Evolutionary conservation across 2,113 vertebrate genomes (phyloP).

Genomic region (Phyllostomus discolor): DNA sequence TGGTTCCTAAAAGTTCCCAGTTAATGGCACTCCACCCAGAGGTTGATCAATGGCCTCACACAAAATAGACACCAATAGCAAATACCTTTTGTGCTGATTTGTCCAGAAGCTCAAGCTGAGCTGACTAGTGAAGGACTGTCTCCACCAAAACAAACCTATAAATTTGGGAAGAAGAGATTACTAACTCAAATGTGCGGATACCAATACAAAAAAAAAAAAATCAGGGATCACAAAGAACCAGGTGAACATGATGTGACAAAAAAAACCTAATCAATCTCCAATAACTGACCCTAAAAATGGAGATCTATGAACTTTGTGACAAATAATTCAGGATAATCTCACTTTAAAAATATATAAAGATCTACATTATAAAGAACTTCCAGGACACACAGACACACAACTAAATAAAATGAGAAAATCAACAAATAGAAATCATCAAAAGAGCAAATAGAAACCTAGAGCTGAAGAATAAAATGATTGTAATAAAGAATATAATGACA

Average conservation of each 20-base stretch:
- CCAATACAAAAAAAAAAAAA: neutral
- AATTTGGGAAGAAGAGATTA: neutral
- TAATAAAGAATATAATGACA: neutral
- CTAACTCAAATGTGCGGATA: neutral
- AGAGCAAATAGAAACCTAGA: neutral
- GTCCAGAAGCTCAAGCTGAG: neutral
- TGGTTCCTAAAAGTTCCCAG: neutral
- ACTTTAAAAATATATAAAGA: neutral
- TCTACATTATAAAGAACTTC: neutral
- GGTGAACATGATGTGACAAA: neutral
- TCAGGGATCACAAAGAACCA: neutral
- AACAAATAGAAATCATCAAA: neutral
- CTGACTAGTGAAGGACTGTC: neutral
- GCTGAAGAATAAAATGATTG: neutral
- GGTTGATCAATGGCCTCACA: neutral
- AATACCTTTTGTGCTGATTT: neutral
- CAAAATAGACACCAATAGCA: neutral
- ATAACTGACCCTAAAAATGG: neutral
- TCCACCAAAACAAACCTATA: neutral
- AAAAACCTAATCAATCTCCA: neutral
- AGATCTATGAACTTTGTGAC: neutral
- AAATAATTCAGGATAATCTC: neutral
- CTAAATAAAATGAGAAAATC: neutral
- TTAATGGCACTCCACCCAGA: neutral
- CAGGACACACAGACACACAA: neutral